These are phyloP conservation scores for Octodon degus DNA, from an alignment of 2,113 vertebrate species.

Conservation along the genomic window DNA sequence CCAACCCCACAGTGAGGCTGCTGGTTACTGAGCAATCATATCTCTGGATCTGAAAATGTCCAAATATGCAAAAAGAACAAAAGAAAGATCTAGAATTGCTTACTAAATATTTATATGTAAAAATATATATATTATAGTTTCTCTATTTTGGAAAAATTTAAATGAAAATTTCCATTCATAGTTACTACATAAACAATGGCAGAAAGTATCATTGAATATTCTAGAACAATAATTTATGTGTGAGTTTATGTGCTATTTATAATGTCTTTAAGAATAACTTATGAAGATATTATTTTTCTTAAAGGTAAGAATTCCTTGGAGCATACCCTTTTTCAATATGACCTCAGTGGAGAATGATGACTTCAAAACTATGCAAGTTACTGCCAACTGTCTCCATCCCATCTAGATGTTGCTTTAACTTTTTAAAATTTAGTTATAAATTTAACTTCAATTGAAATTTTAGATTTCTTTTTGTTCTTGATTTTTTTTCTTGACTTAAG, in stretches of 20 bases:
- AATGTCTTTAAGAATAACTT: background rate
- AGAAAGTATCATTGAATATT: background rate
- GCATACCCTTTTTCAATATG: background rate
- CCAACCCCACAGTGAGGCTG: background rate
- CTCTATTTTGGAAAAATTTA: constrained; percentile 46
- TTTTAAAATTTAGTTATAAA: background rate
- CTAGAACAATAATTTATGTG: background rate
- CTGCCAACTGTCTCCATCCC: background rate
- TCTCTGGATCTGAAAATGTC: background rate
- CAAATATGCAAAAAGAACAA: background rate
- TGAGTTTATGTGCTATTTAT: background rate
- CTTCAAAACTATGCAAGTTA: background rate
- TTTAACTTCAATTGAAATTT: background rate
- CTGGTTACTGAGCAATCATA: background rate
- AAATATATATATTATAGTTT: background rate
- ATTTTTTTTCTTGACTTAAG: background rate
- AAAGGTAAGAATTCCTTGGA: background rate
- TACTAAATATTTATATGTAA: background rate
- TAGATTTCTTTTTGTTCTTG: background rate
- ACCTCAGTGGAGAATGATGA: background rate
- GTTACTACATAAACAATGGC: constrained; percentile 1
- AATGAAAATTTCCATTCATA: constrained; percentile 3
- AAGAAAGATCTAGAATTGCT: background rate
- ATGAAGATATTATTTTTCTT: background rate
- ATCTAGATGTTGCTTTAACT: background rate